Evolutionary conservation across 2,888 invertebrate species (phyloP).

Genomic region (Punctoribates punctum): DNA sequence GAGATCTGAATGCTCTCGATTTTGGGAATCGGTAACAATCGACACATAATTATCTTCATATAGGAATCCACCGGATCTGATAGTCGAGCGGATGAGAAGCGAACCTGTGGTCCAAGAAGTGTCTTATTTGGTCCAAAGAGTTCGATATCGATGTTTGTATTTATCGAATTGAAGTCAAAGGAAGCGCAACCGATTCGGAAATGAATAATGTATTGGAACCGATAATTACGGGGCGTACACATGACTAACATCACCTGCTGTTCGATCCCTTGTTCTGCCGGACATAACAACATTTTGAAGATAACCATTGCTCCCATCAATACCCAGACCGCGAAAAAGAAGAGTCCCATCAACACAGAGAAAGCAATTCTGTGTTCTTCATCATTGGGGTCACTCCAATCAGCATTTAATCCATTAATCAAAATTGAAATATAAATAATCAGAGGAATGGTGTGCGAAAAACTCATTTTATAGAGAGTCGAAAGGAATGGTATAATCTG

Average conservation of each 20-base stretch:
- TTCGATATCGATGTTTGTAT: constrained; percentile 20
- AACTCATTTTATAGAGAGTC: too few species aligned
- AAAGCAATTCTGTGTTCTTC: too few species aligned
- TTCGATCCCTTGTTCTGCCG: neutral
- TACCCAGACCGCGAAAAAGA: too few species aligned
- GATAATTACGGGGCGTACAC: neutral
- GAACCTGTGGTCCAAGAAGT: neutral
- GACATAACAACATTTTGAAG: neutral
- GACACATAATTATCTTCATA: constrained; percentile 8
- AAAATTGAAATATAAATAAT: too few species aligned
- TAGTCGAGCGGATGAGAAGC: neutral
- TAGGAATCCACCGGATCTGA: neutral
- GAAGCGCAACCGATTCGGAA: constrained; percentile 13
- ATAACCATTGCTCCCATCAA: too few species aligned
- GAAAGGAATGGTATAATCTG: too few species aligned
- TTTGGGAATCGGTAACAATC: neutral
- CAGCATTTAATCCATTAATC: too few species aligned
- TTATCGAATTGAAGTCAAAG: neutral
- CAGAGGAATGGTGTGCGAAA: too few species aligned
- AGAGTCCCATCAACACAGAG: too few species aligned
- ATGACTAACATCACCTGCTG: neutral
- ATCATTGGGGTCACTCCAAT: too few species aligned
- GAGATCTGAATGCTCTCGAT: neutral
- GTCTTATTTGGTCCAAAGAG: neutral
- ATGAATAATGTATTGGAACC: neutral